Conservation (phyloP, 2,113 vertebrate species). For the Echinops telfairi region DNA sequence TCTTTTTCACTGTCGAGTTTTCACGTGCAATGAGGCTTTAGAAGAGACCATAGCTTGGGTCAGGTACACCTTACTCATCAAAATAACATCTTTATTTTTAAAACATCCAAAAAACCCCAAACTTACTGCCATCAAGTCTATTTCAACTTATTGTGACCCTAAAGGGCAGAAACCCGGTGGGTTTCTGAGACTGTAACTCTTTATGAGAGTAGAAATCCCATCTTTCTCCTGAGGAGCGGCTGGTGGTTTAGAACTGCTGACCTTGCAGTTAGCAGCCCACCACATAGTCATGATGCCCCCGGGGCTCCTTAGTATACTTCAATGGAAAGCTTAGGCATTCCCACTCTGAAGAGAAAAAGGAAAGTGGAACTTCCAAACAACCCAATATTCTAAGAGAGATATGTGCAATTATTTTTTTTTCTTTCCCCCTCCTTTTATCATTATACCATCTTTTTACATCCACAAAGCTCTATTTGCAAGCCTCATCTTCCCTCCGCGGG, state of each 20-base stretch:
- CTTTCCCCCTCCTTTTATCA: not conserved
- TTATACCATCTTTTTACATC: slow-evolving; percentile 26
- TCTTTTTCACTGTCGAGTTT: not conserved
- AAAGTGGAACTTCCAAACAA: slow-evolving; percentile 32
- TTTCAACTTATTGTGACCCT: no score
- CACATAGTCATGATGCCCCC: no score
- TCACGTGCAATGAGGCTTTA: not conserved
- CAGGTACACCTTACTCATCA: not conserved
- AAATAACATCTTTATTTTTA: not conserved
- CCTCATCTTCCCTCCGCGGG: slow-evolving; percentile 51
- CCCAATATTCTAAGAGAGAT: slow-evolving; percentile 62
- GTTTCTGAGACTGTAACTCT: no score
- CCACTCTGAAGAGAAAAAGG: not conserved
- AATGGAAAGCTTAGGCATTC: slow-evolving; percentile 15
- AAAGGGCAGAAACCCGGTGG: no score
- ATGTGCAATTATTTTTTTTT: slow-evolving; percentile 65
- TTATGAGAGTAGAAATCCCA: no score
- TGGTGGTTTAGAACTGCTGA: no score
- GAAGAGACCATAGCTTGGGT: not conserved
- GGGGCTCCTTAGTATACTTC: not conserved
- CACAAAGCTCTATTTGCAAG: slow-evolving; percentile 53
- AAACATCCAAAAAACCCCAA: not conserved
- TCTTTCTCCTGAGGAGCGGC: no score
- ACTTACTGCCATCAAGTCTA: no score
- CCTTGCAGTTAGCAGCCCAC: no score